Conservation (phyloP, 2,113 vertebrate genomes). For the Acinonyx jubatus region DNA sequence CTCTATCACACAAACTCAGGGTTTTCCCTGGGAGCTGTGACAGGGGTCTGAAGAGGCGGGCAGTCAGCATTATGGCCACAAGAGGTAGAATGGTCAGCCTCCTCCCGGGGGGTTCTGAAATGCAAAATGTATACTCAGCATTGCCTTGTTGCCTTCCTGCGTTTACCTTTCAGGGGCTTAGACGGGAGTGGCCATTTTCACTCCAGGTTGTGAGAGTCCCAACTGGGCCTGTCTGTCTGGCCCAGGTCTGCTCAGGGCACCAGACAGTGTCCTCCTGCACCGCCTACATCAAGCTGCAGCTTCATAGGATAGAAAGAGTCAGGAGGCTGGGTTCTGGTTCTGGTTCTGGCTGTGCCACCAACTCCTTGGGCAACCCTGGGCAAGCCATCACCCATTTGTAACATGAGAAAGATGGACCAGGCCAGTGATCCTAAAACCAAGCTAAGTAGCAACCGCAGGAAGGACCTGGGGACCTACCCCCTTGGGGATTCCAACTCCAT, state of each 20-base stretch:
- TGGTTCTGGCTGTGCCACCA: neutral
- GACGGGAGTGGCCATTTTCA: neutral
- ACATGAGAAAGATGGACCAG: neutral
- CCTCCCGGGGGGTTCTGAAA: constrained; percentile 78
- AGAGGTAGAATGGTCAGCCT: neutral
- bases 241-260: neutral
- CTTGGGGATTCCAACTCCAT: neutral
- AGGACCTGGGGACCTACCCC: too few species aligned
- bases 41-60: constrained; percentile 79
- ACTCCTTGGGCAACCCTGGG: constrained; percentile 66
- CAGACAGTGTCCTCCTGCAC: neutral
- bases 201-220: neutral
- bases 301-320: constrained; percentile 28
- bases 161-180: neutral
- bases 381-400: neutral
- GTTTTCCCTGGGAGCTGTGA: constrained; percentile 74
- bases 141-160: neutral
- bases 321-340: constrained; percentile 79
- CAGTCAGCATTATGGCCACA: constrained; percentile 77
- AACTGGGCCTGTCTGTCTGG: neutral
- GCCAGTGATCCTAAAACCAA: neutral
- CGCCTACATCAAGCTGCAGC: neutral
- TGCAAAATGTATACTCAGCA: constrained; percentile 63
- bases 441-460: neutral
- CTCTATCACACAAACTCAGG: constrained; percentile 66